A percentile compares a stretch with the other conserved stretches of the same genome.
Evolutionary conservation across 2,888 invertebrate genomes (phyloP).

Genomic region (Eupeodes latifasciatus): DNA sequence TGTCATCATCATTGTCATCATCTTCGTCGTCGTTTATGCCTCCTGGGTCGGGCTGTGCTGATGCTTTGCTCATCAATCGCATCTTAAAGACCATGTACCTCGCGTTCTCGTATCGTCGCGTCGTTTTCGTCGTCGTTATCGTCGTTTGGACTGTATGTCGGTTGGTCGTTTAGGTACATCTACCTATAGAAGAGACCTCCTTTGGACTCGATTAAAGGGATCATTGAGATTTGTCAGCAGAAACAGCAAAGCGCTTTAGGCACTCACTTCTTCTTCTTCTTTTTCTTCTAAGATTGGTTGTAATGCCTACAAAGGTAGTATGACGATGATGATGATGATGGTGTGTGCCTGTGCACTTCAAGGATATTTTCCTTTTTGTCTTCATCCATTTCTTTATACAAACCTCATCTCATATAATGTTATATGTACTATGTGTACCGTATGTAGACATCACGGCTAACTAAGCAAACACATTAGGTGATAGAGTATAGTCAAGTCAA

Average conservation of each 20-base stretch:
- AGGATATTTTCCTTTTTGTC: slow-evolving; percentile 35
- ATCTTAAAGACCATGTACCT: slow-evolving; percentile 39
- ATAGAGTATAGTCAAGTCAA: neutral
- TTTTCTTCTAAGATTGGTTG: slow-evolving; percentile 35
- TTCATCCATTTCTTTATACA: slow-evolving; percentile 61
- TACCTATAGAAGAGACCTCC: slow-evolving; percentile 31
- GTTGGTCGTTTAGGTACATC: too few relatives aligned
- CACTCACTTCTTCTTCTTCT: slow-evolving; percentile 32
- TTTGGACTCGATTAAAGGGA: slow-evolving; percentile 72
- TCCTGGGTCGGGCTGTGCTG: neutral
- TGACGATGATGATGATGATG: slow-evolving; percentile 24
- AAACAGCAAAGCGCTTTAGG: slow-evolving; percentile 68
- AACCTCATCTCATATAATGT: neutral
- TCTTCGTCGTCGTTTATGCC: slow-evolving; percentile 12
- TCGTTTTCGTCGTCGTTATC: neutral
- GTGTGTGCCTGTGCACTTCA: slow-evolving; percentile 62
- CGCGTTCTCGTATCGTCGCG: slow-evolving; percentile 27
- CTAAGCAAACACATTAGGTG: slow-evolving; percentile 74
- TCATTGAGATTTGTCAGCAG: slow-evolving; percentile 74
- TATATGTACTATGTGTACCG: too few relatives aligned
- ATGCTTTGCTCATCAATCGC: slow-evolving; percentile 62
- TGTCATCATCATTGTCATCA: slow-evolving; percentile 59
- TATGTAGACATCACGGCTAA: slow-evolving; percentile 62
- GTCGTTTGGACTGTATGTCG: neutral
- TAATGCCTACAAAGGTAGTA: slow-evolving; percentile 71